Percentiles rank a stretch among this genome's conserved stretches.
Evolutionary conservation across 1,140 invertebrate species (phyloP).

Genomic region (Bicyclus anynana): DNA sequence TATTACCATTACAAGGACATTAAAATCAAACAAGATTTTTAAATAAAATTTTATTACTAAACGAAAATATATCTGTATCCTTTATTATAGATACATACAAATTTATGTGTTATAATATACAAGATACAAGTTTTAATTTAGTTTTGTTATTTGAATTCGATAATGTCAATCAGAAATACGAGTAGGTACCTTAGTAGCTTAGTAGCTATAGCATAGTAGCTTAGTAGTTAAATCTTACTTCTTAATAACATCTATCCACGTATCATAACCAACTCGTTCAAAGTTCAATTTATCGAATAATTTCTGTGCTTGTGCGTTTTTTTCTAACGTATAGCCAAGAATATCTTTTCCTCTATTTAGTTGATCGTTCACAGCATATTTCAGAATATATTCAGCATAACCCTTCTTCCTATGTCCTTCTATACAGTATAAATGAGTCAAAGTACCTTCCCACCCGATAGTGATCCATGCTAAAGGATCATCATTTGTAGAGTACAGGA

Average conservation of each 20-base stretch:
- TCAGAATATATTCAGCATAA: slow-evolving; percentile 40
- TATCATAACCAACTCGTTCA: slow-evolving; percentile 22
- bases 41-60: too few species aligned
- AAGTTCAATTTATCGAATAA: slow-evolving; percentile 40
- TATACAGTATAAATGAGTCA: slow-evolving; percentile 38
- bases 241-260: slow-evolving; percentile 22
- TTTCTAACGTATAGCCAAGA: slow-evolving; percentile 31
- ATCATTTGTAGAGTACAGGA: slow-evolving; percentile 29
- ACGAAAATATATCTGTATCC: too few species aligned
- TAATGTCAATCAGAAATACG: too few species aligned
- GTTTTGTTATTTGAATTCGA: too few species aligned
- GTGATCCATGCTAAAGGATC: slow-evolving; percentile 34
- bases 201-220: neutral
- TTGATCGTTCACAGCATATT: slow-evolving; percentile 33
- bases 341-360: slow-evolving; percentile 29
- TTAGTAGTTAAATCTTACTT: neutral
- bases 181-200: neutral
- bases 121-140: too few species aligned
- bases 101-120: too few species aligned
- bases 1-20: too few species aligned
- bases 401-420: slow-evolving; percentile 34
- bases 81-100: too few species aligned
- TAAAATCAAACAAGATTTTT: too few species aligned
- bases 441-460: slow-evolving; percentile 12
- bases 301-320: slow-evolving; percentile 30